phyloP scores from a whole-genome alignment of 1,140 invertebrate species.

The Leptoteleia sp. region DNA sequence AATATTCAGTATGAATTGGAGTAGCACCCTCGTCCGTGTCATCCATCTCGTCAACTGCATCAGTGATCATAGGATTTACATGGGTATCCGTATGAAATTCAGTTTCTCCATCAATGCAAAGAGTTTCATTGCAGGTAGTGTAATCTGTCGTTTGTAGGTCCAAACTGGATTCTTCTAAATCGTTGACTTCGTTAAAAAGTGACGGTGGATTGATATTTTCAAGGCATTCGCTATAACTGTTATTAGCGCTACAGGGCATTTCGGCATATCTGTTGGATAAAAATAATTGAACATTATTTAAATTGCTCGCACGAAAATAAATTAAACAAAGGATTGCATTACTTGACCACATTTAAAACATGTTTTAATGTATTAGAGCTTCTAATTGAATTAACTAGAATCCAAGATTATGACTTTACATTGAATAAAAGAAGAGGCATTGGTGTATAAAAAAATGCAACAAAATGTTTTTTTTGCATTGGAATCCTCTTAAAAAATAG shows the following conservation, averaged over 20 bases:
- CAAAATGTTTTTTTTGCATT: no score
- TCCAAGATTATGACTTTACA: no score
- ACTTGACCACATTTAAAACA: no score
- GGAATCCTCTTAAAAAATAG: no score
- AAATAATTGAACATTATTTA: no score
- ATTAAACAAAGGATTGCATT: no score
- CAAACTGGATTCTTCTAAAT: constrained; percentile 83
- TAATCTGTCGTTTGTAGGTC: constrained; percentile 82
- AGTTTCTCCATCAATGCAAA: constrained; percentile 71
- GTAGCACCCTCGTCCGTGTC: constrained; percentile 81
- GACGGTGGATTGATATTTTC: constrained; percentile 86
- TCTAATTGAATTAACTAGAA: no score
- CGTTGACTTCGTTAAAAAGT: constrained; percentile 83
- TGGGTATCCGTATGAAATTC: constrained; percentile 77
- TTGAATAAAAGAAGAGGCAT: no score
- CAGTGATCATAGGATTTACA: constrained; percentile 57
- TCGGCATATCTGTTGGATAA: constrained; percentile 69
- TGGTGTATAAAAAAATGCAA: no score
- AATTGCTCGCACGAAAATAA: no score
- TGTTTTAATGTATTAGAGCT: no score
- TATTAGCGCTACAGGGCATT: constrained; percentile 74
- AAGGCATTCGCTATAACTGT: constrained; percentile 83
- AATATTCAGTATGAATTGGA: constrained; percentile 82
- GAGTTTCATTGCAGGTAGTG: constrained; percentile 82
- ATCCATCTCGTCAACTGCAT: constrained; percentile 73